Evolutionary conservation across 35 echinoderm and acorn worm genomes (phyloP).

Genomic region (Heliocidaris erythrogramma): DNA sequence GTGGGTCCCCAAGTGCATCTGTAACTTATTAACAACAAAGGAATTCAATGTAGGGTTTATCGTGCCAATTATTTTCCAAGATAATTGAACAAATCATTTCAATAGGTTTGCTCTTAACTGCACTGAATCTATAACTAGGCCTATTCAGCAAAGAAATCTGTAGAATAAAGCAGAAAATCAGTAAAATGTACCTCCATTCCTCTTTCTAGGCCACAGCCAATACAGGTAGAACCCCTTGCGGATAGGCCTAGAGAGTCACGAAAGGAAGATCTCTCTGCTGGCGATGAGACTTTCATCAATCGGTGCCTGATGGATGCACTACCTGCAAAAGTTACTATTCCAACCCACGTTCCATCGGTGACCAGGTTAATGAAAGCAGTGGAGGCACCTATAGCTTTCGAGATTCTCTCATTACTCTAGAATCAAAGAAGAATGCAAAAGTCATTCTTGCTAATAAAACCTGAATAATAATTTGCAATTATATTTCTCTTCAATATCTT

Average conservation of each 20-base stretch:
- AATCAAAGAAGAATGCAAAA: not conserved
- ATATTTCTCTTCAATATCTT: too few relatives aligned
- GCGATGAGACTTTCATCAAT: not conserved
- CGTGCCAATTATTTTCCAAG: too few relatives aligned
- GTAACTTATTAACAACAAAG: too few relatives aligned
- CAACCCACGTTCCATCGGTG: not conserved
- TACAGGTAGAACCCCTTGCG: not conserved
- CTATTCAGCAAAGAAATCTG: too few relatives aligned
- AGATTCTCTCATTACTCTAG: not conserved
- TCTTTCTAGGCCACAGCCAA: not conserved
- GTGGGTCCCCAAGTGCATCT: too few relatives aligned
- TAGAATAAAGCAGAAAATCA: too few relatives aligned
- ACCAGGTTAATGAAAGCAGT: not conserved
- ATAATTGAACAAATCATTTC: too few relatives aligned
- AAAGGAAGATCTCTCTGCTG: not conserved
- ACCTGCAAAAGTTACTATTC: not conserved
- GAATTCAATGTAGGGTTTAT: too few relatives aligned
- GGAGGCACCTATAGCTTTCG: slow-evolving; percentile 8
- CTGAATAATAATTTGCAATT: too few relatives aligned
- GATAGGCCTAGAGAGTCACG: not conserved
- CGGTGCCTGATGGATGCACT: not conserved
- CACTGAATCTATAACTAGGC: too few relatives aligned
- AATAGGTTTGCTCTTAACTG: too few relatives aligned
- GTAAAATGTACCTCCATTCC: not conserved
- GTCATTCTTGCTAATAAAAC: too few relatives aligned